Base-by-base conservation (phyloP, 64 coral and sea anemone genomes). In the Pocillopora damicornis region DNA sequence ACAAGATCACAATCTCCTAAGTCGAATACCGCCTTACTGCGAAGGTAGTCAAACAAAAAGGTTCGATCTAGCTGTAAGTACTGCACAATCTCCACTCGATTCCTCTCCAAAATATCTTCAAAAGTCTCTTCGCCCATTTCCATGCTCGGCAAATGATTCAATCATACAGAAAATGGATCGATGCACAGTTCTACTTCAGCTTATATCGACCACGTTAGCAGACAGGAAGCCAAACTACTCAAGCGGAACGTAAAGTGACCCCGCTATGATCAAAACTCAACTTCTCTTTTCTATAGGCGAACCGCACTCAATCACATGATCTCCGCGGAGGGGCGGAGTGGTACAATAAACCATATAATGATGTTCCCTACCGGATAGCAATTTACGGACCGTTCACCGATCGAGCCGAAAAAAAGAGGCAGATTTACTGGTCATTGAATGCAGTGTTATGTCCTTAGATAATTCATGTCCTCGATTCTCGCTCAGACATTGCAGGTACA, bases 1-100 rank as follows among this genome's bases (percentile, higher is more conserved):
- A 99, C 84, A 59, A 93, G 75, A 14, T 99, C 97, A 63, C 91
- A 95, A 23, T 99, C 97, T 13, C 86, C 93, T 0, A 35, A 17
- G 74, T 99, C 97, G 73, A 99, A 92, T 0, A 93, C 85, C 12
- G 25, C 60, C 75, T 99, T 99, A 71, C 93, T 95, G 22, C 97
- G 93, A 35, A 99, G 88, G 61, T 99, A 99, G 23, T 99, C 97
- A 42, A 99, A 99, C 5, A 99, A 37, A 61, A 99, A 99, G 1
- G 97, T 95, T 2, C 97, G 81, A 51, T 99, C 97, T 35, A 95
- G 81, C 75, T 99, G 93, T 14, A 99, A 35, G 35, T 88, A 67
- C 72, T 91, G 87, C 35, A 99, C 88, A 42, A 99, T 90, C 69
- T 99, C 93, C 15, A 99, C 87, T 25, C 97, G 90, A 80, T 99